Evolutionary conservation across 2,113 vertebrate species (phyloP).

Genomic region (Atractosteus spatula): DNA sequence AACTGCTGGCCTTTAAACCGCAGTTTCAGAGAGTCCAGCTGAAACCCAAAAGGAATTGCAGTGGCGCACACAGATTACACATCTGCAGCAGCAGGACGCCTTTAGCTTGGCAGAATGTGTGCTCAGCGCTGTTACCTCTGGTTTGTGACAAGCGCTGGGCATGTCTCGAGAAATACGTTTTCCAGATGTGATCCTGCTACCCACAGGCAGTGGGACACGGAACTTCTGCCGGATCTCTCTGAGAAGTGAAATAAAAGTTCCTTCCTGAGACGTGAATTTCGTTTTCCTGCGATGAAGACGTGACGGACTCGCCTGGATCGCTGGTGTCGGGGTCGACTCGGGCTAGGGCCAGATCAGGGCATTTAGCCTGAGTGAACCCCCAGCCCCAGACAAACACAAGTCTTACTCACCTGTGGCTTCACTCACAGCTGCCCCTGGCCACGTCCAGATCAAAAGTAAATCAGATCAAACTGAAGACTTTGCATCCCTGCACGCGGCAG

Average conservation of each 20-base stretch:
- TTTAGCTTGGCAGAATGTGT: neutral
- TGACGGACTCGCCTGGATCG: conserved; percentile 53
- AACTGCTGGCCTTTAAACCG: too few relatives aligned
- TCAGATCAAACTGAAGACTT: too few relatives aligned
- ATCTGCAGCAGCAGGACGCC: too few relatives aligned
- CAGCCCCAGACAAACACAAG: conserved; percentile 36
- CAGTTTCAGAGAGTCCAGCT: too few relatives aligned
- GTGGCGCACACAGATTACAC: too few relatives aligned
- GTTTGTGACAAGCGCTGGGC: conserved; percentile 6
- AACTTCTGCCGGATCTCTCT: neutral
- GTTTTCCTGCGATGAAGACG: conserved; percentile 61
- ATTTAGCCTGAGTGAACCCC: conserved; percentile 54
- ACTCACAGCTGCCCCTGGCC: too few relatives aligned
- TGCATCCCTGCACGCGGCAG: too few relatives aligned
- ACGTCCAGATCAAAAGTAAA: too few relatives aligned
- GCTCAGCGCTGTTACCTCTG: conserved; percentile 15
- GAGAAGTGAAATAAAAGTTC: conserved; percentile 30
- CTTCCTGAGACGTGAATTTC: conserved; percentile 55
- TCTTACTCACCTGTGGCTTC: conserved; percentile 58
- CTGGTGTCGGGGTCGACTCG: conserved; percentile 60
- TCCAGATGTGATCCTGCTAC: neutral
- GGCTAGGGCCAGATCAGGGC: conserved; percentile 64
- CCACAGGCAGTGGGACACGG: conserved; percentile 12
- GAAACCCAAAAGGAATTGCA: too few relatives aligned
- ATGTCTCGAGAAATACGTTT: conserved; percentile 15